phyloP scores from a whole-genome alignment of 2,888 invertebrate species.

The Scaptomyza cyrtandrae region DNA sequence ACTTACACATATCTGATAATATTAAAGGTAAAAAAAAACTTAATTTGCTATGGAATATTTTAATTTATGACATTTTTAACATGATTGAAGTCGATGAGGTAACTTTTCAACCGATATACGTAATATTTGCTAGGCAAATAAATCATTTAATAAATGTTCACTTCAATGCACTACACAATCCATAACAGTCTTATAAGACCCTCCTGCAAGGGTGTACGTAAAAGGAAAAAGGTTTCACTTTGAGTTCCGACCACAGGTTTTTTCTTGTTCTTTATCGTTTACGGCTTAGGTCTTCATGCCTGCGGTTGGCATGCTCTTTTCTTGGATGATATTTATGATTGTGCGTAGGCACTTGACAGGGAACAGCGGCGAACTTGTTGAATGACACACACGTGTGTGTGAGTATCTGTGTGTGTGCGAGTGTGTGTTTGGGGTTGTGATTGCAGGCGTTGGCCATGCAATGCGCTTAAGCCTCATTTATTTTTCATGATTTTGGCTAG shows the following conservation, averaged over 20 bases:
- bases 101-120: background rate
- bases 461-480: constrained; percentile 81
- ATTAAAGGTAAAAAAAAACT: too few relatives aligned
- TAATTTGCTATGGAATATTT: background rate
- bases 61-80: background rate
- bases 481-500: constrained; percentile 76
- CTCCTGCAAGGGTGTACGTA: background rate
- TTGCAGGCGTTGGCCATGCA: constrained; percentile 51
- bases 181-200: background rate
- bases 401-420: constrained; percentile 21
- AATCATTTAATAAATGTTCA: constrained; percentile 1
- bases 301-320: constrained; percentile 38
- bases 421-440: constrained; percentile 41
- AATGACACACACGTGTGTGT: constrained; percentile 39
- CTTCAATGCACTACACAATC: background rate
- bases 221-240: constrained; percentile 47
- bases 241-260: constrained; percentile 6
- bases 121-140: background rate
- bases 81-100: background rate
- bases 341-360: constrained; percentile 54
- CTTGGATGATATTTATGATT: constrained; percentile 61
- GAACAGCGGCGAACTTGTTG: constrained; percentile 62
- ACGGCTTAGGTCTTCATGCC: constrained; percentile 25
- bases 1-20: too few relatives aligned
- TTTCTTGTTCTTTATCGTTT: constrained; percentile 24